A percentile compares a stretch with the other conserved stretches of the same genome.
phyloP scores from a whole-genome alignment of 2,888 invertebrate species.

The Cylindroiulus punctatus region DNA sequence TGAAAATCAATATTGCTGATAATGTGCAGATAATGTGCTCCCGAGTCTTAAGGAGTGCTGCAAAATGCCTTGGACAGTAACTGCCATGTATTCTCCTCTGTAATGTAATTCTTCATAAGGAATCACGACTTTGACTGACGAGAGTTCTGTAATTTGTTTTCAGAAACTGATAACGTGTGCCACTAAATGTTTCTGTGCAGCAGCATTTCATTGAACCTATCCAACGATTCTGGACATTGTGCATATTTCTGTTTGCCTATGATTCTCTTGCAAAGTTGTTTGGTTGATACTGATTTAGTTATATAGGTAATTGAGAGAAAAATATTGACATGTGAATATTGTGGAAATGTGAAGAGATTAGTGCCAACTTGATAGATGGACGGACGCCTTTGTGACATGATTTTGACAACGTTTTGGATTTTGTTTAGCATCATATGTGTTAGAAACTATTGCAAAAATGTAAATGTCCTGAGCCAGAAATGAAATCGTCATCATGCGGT shows the following conservation, averaged over 20 bases:
- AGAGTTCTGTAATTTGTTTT: slow-evolving; percentile 10
- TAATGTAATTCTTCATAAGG: slow-evolving; percentile 25
- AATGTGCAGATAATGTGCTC: neutral
- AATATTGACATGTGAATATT: neutral
- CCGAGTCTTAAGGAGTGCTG: slow-evolving; percentile 1
- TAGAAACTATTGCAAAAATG: too few relatives aligned
- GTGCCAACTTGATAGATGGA: neutral
- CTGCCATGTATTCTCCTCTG: slow-evolving; percentile 43
- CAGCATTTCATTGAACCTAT: neutral
- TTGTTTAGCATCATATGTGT: too few relatives aligned
- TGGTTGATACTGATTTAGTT: too few relatives aligned
- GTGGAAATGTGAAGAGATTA: neutral
- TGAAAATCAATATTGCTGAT: neutral
- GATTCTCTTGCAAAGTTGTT: neutral
- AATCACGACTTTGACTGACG: slow-evolving; percentile 5
- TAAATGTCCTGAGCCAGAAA: too few relatives aligned
- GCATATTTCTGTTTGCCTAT: neutral
- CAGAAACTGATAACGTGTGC: slow-evolving; percentile 2
- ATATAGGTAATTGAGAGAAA: too few relatives aligned
- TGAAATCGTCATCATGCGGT: too few relatives aligned
- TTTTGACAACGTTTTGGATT: too few relatives aligned
- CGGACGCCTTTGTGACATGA: too few relatives aligned
- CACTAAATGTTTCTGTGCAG: neutral
- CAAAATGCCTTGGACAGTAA: slow-evolving; percentile 25
- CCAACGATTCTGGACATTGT: slow-evolving; percentile 16